A percentile compares a stretch with the other conserved stretches of the same genome.
Conservation (phyloP, 2,797 vertebrate species). For the Bradypus variegatus region DNA sequence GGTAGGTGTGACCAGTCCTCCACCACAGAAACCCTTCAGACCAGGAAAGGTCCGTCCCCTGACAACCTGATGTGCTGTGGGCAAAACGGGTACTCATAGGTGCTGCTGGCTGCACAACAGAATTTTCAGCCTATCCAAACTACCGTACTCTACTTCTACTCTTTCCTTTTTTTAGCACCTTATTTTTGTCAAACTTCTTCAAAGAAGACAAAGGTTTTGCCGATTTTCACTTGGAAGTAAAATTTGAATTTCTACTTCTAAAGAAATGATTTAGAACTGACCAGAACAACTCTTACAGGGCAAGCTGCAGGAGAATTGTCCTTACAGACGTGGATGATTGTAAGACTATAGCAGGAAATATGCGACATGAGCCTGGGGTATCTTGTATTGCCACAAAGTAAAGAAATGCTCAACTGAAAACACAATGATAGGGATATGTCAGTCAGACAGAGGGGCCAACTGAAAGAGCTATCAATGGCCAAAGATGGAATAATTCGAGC, state of each 20-base stretch:
- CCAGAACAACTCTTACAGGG: neutral
- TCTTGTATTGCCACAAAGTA: neutral
- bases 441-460: neutral
- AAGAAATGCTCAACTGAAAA: neutral
- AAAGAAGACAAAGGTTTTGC: neutral
- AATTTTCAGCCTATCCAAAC: neutral
- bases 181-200: neutral
- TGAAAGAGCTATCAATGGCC: neutral
- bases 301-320: neutral
- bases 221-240: neutral
- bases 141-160: neutral
- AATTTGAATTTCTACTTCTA: constrained; percentile 28
- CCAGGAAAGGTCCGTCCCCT: neutral
- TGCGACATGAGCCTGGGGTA: neutral
- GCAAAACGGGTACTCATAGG: neutral
- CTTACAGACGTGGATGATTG: neutral
- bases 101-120: neutral
- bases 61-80: neutral
- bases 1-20: neutral
- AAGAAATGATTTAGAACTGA: neutral
- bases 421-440: neutral
- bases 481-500: neutral
- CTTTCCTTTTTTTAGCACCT: neutral
- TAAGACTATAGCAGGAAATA: neutral
- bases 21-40: neutral